A percentile compares a stretch with the other conserved stretches of the same genome.
phyloP scores from a whole-genome alignment of 2,113 vertebrate species.

The Boulengeromyrus knoepffleri region DNA sequence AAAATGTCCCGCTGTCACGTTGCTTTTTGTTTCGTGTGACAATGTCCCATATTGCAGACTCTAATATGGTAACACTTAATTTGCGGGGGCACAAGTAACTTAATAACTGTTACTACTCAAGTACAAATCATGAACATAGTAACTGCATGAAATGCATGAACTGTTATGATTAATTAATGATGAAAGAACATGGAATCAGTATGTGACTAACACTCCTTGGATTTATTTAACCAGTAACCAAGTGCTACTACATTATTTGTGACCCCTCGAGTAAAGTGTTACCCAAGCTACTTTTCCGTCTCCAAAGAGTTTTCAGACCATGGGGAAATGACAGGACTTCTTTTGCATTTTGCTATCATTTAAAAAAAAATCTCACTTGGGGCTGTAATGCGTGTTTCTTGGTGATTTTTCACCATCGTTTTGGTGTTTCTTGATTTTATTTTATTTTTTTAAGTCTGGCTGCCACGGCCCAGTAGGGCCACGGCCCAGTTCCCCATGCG shows the following conservation, averaged over 20 bases:
- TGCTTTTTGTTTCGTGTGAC: conserved; percentile 12
- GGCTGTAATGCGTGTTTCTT: neutral
- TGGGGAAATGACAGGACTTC: neutral
- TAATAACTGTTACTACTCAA: neutral
- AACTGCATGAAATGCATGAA: neutral
- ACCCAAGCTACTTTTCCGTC: too few relatives aligned
- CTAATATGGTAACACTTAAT: neutral
- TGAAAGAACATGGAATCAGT: neutral
- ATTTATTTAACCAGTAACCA: neutral
- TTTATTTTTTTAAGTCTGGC: neutral
- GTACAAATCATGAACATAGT: neutral
- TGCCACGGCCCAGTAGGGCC: neutral
- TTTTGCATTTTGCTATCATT: neutral
- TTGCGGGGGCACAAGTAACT: neutral
- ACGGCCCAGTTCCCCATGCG: neutral
- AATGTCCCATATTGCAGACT: neutral
- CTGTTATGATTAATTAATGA: neutral
- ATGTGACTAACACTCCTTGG: neutral
- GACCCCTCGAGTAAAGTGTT: neutral
- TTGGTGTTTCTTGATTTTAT: neutral
- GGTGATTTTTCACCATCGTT: neutral
- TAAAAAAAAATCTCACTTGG: neutral
- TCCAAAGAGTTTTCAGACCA: neutral
- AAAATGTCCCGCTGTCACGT: conserved; percentile 46
- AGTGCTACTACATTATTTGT: neutral